A percentile compares a stretch with the other conserved stretches of the same genome.
Evolutionary conservation across 92 coral and sea anemone species (phyloP).

Genomic region (Porites divaricata): DNA sequence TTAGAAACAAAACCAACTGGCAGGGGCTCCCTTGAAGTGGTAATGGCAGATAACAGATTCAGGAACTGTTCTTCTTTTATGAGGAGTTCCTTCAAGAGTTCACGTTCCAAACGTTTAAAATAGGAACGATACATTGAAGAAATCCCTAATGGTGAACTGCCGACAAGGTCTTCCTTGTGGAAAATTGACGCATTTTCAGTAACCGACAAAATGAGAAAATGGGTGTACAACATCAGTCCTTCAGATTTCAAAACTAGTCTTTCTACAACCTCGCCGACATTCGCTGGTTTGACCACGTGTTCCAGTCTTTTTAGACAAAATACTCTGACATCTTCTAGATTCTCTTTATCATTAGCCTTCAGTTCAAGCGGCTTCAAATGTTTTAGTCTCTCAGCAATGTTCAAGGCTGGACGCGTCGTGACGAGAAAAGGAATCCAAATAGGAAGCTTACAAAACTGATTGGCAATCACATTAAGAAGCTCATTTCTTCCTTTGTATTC

Average conservation of each 20-base stretch:
- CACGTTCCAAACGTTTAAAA: constrained; percentile 19
- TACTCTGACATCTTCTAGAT: not conserved
- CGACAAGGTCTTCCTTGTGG: not conserved
- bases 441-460: constrained; percentile 52
- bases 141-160: not conserved
- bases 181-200: not conserved
- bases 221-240: constrained; percentile 26
- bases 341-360: not conserved
- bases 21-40: constrained; percentile 33
- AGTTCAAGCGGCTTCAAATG: constrained; percentile 36
- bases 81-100: not conserved
- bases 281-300: not conserved
- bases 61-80: constrained; percentile 4
- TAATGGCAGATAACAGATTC: not conserved
- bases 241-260: constrained; percentile 51
- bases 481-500: constrained; percentile 50
- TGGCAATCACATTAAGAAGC: constrained; percentile 49
- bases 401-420: constrained; percentile 63
- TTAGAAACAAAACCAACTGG: constrained; percentile 20
- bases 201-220: not conserved
- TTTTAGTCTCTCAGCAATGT: constrained; percentile 10
- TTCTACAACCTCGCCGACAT: not conserved
- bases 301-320: constrained; percentile 25
- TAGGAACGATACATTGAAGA: constrained; percentile 5
- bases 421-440: constrained; percentile 57